A percentile compares a stretch with the other conserved stretches of the same genome.
Conservation (phyloP, 2,888 invertebrate species). For the Caenorhabditis wallacei region DNA sequence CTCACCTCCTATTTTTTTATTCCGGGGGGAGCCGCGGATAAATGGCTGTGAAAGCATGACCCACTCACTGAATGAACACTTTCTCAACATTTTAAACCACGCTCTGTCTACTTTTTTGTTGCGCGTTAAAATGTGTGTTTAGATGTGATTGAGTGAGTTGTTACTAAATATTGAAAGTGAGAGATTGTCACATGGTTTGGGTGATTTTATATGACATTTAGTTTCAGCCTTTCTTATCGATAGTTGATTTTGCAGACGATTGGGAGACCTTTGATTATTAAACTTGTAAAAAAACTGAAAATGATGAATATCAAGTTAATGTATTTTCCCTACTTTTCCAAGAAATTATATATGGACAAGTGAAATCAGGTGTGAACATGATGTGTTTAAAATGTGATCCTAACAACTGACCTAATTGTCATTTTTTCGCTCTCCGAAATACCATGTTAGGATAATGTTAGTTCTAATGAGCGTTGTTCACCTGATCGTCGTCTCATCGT, state of each 20-base stretch:
- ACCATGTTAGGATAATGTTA: slow-evolving; percentile 65
- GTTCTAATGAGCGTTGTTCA: slow-evolving; percentile 65
- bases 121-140: slow-evolving; percentile 11
- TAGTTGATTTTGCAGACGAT: neutral
- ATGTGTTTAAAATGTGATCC: slow-evolving; percentile 47
- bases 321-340: neutral
- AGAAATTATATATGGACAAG: neutral
- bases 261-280: neutral
- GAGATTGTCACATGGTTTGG: neutral
- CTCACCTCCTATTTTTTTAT: slow-evolving; percentile 38
- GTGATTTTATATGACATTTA: neutral
- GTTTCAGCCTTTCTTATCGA: slow-evolving; percentile 23
- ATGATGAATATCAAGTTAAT: too few relatives aligned
- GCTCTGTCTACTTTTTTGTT: slow-evolving; percentile 31
- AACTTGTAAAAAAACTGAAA: too few relatives aligned
- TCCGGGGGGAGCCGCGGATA: slow-evolving; percentile 35
- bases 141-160: slow-evolving; percentile 9
- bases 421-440: slow-evolving; percentile 31
- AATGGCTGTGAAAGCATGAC: slow-evolving; percentile 64
- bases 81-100: slow-evolving; percentile 51
- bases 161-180: neutral
- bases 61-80: slow-evolving; percentile 54
- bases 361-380: slow-evolving; percentile 50
- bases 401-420: slow-evolving; percentile 57
- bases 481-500: slow-evolving; percentile 45